Conservation (phyloP, 2,888 invertebrate species). For the Himalopsyche anomala region DNA sequence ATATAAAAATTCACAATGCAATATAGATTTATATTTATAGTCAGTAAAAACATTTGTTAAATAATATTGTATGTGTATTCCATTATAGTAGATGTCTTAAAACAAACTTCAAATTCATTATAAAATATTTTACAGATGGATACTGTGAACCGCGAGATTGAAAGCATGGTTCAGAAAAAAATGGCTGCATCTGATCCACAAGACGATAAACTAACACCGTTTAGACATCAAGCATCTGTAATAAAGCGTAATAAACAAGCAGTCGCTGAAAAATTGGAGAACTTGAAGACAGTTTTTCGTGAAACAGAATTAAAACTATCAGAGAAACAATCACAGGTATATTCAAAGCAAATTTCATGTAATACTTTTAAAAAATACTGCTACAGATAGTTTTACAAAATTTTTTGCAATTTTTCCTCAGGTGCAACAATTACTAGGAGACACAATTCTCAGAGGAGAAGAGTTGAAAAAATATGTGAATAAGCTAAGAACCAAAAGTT, state of each 20-base stretch:
- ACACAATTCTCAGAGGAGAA: slow-evolving; percentile 85
- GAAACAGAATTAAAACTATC: slow-evolving; percentile 80
- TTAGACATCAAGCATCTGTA: slow-evolving; percentile 89
- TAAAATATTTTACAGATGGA: slow-evolving; percentile 71
- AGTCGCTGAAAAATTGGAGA: slow-evolving; percentile 83
- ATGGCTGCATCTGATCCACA: slow-evolving; percentile 80
- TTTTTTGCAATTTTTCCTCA: slow-evolving; percentile 58
- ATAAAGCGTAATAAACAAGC: slow-evolving; percentile 88
- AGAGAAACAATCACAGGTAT: slow-evolving; percentile 76
- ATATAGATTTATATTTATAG: not conserved
- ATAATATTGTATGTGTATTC: not conserved
- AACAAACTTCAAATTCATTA: not conserved
- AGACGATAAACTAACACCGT: slow-evolving; percentile 87
- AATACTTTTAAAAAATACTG: slow-evolving; percentile 1
- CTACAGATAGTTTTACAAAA: not conserved
- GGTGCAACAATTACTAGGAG: slow-evolving; percentile 78
- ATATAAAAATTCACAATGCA: not conserved
- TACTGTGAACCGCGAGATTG: slow-evolving; percentile 79
- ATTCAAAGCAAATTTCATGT: not conserved
- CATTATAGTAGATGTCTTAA: not conserved
- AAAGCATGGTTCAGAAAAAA: slow-evolving; percentile 83
- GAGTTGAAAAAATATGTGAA: slow-evolving; percentile 91
- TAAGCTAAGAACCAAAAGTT: slow-evolving; percentile 87
- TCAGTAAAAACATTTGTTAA: not conserved
- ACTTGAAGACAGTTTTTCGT: slow-evolving; percentile 79